These are phyloP conservation scores for Calephelis perditalis DNA, from an alignment of 2,888 invertebrate species.

Conservation along the genomic window DNA sequence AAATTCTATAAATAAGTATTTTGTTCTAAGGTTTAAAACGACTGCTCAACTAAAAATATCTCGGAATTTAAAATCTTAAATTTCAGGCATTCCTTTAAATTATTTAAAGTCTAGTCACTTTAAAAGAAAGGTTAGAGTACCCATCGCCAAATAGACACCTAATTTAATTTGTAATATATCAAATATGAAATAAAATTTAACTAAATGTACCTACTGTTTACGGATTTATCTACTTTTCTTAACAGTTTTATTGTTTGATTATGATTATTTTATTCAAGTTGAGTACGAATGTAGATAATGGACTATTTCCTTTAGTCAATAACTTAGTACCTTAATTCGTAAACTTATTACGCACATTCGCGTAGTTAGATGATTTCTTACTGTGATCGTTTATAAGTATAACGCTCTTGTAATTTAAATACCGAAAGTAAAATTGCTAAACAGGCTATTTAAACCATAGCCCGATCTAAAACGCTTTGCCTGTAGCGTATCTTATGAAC, in stretches of 20 bases:
- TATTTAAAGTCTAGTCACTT: slow-evolving; percentile 46
- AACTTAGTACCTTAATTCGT: slow-evolving; percentile 45
- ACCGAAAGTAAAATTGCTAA: background rate
- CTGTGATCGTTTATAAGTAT: slow-evolving; percentile 64
- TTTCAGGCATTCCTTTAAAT: slow-evolving; percentile 16
- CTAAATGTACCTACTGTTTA: background rate
- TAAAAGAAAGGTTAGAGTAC: slow-evolving; percentile 29
- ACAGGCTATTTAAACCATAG: background rate
- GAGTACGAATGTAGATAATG: slow-evolving; percentile 11
- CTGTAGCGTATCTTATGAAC: background rate
- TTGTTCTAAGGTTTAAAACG: slow-evolving; percentile 67
- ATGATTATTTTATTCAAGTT: background rate
- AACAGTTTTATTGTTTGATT: background rate
- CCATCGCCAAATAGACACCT: background rate
- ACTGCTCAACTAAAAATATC: slow-evolving; percentile 74
- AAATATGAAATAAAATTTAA: background rate
- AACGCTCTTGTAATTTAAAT: slow-evolving; percentile 43
- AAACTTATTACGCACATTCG: slow-evolving; percentile 71
- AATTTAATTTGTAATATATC: background rate
- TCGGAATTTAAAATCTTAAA: slow-evolving; percentile 51
- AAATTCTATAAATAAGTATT: slow-evolving; percentile 72
- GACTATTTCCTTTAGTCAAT: slow-evolving; percentile 22
- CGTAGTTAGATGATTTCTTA: slow-evolving; percentile 71
- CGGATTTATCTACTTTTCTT: background rate
- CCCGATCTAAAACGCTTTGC: background rate